phyloP scores from a whole-genome alignment of 1,140 invertebrate genomes.

The Acyrthosiphon pisum region DNA sequence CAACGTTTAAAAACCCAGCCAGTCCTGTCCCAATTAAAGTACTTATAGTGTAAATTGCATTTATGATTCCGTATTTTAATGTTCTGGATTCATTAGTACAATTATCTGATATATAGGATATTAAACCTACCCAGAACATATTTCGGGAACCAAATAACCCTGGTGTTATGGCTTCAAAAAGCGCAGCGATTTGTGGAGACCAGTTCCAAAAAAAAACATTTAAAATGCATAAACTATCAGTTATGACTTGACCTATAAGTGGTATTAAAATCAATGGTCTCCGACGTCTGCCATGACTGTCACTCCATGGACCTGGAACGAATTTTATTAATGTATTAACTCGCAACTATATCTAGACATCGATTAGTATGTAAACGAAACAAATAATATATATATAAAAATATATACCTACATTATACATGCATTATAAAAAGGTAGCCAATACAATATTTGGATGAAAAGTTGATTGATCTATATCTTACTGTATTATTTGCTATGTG shows the following conservation, averaged over 20 bases:
- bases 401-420: background rate
- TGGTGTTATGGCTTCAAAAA: constrained; percentile 63
- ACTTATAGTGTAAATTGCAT: constrained; percentile 57
- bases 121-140: constrained; percentile 63
- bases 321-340: background rate
- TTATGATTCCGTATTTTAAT: constrained; percentile 63
- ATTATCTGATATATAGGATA: constrained; percentile 65
- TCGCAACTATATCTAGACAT: background rate
- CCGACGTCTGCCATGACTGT: constrained; percentile 61
- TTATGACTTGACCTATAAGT: constrained; percentile 60
- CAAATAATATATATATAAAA: background rate
- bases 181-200: constrained; percentile 60
- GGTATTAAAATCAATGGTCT: constrained; percentile 65
- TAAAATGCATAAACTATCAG: constrained; percentile 42
- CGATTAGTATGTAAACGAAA: background rate
- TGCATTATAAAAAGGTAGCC: background rate
- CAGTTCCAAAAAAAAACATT: constrained; percentile 59
- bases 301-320: constrained; percentile 59
- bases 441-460: too few species aligned
- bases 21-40: constrained; percentile 57
- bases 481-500: background rate
- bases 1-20: constrained; percentile 49
- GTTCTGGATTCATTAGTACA: constrained; percentile 62
- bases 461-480: background rate
- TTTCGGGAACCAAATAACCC: constrained; percentile 63